Conservation (phyloP, 2,888 invertebrate species). For the Empis livida region DNA sequence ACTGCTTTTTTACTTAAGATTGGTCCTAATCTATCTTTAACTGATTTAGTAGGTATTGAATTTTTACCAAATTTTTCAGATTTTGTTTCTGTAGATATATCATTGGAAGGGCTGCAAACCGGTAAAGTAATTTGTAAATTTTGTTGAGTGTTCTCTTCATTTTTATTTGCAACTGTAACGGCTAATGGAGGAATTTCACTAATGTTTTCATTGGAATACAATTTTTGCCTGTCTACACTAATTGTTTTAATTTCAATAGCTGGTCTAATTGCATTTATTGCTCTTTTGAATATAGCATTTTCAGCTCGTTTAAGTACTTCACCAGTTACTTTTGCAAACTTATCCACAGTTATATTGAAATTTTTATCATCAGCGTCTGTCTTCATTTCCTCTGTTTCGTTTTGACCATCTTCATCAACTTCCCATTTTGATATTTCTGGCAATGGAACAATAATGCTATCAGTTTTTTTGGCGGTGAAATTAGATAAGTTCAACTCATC, state of each 20-base stretch:
- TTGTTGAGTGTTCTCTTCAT: background rate
- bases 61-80: slow-evolving; percentile 30
- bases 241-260: slow-evolving; percentile 60
- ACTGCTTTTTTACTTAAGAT: background rate
- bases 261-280: slow-evolving; percentile 65
- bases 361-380: slow-evolving; percentile 32
- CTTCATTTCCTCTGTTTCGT: slow-evolving; percentile 33
- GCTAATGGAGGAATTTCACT: slow-evolving; percentile 19
- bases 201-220: slow-evolving; percentile 42
- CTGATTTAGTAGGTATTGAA: slow-evolving; percentile 37
- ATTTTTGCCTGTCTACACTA: slow-evolving; percentile 49
- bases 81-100: slow-evolving; percentile 38
- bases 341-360: slow-evolving; percentile 34
- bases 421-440: slow-evolving; percentile 80
- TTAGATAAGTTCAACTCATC: background rate
- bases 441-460: slow-evolving; percentile 24
- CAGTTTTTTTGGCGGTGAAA: background rate
- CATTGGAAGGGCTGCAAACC: slow-evolving; percentile 32
- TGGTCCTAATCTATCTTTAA: slow-evolving; percentile 62
- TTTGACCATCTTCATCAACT: slow-evolving; percentile 50
- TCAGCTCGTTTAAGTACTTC: slow-evolving; percentile 84
- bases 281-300: slow-evolving; percentile 83
- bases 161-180: slow-evolving; percentile 2
- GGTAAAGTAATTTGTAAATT: slow-evolving; percentile 45
- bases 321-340: slow-evolving; percentile 59